Percentiles rank a stretch among this genome's conserved stretches.
These are phyloP conservation scores for Artemia sinica DNA, from an alignment of 2,888 invertebrate genomes.

Conservation along the genomic window DNA sequence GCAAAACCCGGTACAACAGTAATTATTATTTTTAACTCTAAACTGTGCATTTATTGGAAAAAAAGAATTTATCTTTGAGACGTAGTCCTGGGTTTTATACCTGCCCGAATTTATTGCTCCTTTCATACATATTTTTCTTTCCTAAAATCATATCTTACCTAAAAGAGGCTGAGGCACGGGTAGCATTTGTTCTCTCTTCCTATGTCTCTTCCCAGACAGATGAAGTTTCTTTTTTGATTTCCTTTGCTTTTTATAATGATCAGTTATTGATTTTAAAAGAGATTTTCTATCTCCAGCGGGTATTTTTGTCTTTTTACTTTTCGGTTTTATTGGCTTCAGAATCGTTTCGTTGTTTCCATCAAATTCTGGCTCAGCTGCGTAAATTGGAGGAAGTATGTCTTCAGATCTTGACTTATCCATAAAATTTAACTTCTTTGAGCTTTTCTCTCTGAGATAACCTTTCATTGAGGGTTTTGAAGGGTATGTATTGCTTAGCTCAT, in stretches of 20 bases:
- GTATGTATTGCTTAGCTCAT: constrained; percentile 61
- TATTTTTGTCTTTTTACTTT: neutral
- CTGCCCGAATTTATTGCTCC: too few species aligned
- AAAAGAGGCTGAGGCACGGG: too few species aligned
- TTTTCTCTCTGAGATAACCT: neutral
- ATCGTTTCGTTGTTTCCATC: neutral
- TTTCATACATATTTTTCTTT: too few species aligned
- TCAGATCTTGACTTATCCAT: neutral
- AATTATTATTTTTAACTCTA: too few species aligned
- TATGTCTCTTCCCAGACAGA: neutral
- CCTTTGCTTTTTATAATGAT: constrained; percentile 41
- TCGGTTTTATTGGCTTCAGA: neutral
- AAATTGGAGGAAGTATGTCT: neutral
- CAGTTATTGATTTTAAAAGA: constrained; percentile 50
- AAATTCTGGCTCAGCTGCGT: constrained; percentile 1
- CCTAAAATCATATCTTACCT: too few species aligned
- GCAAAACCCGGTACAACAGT: too few species aligned
- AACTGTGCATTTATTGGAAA: too few species aligned
- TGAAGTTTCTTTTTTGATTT: neutral
- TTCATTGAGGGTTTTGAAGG: neutral
- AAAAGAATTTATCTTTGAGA: too few species aligned
- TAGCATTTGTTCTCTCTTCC: neutral
- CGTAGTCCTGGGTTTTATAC: too few species aligned
- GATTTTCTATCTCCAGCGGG: constrained; percentile 48
- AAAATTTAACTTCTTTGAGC: neutral